Conservation (phyloP, 2,888 invertebrate species). For the Siphonodentalium dalli region DNA sequence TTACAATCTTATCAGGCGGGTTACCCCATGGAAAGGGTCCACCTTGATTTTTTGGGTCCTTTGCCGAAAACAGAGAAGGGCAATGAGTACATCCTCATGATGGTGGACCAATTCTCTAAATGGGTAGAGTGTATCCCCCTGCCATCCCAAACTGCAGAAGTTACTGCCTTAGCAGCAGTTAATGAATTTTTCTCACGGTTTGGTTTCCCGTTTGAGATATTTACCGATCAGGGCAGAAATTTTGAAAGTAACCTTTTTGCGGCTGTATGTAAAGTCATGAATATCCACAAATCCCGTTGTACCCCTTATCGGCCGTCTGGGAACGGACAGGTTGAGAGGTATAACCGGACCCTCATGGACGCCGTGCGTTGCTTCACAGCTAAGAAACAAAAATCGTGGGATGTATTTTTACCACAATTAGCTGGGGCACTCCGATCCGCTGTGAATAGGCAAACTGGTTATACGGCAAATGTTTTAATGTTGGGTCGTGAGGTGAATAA, state of each 20-base stretch:
- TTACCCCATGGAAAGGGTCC: conserved; percentile 44
- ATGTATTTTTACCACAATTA: conserved; percentile 7
- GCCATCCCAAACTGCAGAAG: no score
- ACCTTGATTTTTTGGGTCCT: conserved; percentile 17
- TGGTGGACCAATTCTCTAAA: conserved; percentile 15
- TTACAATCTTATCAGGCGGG: conserved; percentile 79
- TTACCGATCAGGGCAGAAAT: conserved; percentile 15
- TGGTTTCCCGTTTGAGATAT: conserved; percentile 6
- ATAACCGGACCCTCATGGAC: conserved; percentile 10
- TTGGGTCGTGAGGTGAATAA: conserved; percentile 6
- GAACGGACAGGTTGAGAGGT: conserved; percentile 13
- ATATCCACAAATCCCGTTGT: conserved; percentile 12
- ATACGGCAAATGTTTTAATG: conserved; percentile 12
- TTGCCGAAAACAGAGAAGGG: conserved; percentile 8
- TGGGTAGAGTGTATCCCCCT: conserved; percentile 2
- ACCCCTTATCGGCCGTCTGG: conserved; percentile 13
- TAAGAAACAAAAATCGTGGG: conserved; percentile 10
- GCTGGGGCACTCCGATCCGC: conserved; percentile 10
- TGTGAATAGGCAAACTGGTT: conserved; percentile 14
- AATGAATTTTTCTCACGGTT: conserved; percentile 12
- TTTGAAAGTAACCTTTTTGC: conserved; percentile 11
- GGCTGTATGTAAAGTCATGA: conserved; percentile 3
- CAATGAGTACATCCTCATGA: conserved; percentile 16
- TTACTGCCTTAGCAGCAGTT: conserved; percentile 1
- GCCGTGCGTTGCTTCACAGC: conserved; percentile 9